A percentile compares a stretch with the other conserved stretches of the same genome.
Conservation (phyloP, 2,888 invertebrate species). For the Drosophila falleni region DNA sequence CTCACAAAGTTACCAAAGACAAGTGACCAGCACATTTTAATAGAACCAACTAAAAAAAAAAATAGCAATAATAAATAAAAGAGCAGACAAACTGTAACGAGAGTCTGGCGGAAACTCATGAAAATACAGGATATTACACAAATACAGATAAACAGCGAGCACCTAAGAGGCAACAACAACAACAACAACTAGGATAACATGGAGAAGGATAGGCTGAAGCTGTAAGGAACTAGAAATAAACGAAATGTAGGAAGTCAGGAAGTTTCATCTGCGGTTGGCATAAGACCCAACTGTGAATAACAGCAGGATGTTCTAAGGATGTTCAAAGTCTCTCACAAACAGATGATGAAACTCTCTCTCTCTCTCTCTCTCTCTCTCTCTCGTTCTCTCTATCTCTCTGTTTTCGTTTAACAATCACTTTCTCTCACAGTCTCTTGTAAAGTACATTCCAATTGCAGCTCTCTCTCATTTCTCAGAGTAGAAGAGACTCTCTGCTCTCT, state of each 20-base stretch:
- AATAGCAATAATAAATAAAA: conserved; percentile 11
- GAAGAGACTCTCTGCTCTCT: conserved; percentile 17
- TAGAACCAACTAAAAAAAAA: conserved; percentile 30
- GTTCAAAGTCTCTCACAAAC: conserved; percentile 53
- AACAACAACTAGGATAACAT: conserved; percentile 5
- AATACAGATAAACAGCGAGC: conserved; percentile 52
- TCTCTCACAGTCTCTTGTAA: background rate
- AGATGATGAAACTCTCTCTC: conserved; percentile 49
- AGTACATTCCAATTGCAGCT: conserved; percentile 27
- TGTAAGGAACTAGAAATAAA: conserved; percentile 30
- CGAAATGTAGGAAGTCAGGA: conserved; percentile 71
- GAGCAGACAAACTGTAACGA: conserved; percentile 23
- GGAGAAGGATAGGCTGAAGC: conserved; percentile 6
- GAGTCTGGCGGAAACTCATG: conserved; percentile 69
- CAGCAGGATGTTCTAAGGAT: conserved; percentile 66
- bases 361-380: conserved; percentile 1
- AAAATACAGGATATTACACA: conserved; percentile 78
- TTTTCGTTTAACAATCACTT: background rate
- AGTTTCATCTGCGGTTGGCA: conserved; percentile 74
- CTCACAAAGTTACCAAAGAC: conserved; percentile 39
- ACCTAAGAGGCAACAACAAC: conserved; percentile 11
- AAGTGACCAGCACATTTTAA: conserved; percentile 26
- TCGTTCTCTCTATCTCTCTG: background rate
- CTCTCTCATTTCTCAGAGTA: conserved; percentile 11
- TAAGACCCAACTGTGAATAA: conserved; percentile 43